Conservation (phyloP, 2,113 vertebrate genomes). For the Paramisgurnus dabryanus region DNA sequence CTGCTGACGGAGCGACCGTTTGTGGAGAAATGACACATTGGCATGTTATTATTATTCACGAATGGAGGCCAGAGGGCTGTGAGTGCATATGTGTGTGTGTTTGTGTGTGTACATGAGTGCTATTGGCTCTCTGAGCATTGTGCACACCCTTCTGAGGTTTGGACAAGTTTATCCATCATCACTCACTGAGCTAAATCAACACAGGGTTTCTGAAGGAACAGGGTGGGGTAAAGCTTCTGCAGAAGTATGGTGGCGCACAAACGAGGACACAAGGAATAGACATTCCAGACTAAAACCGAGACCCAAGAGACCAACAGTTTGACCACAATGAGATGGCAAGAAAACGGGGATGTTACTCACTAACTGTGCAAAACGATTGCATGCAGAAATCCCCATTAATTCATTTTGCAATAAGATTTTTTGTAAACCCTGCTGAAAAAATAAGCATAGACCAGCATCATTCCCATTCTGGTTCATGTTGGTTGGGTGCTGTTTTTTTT, state of each 20-base stretch:
- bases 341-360: neutral
- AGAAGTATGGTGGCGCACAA: neutral
- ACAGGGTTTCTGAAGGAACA: conserved; percentile 6
- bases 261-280: conserved; percentile 17
- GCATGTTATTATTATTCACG: conserved; percentile 3
- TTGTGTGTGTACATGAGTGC: neutral
- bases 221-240: neutral
- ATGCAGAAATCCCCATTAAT: no score
- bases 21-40: conserved; percentile 6
- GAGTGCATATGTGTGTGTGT: neutral
- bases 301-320: neutral
- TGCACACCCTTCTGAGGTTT: conserved; percentile 34
- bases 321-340: conserved; percentile 14
- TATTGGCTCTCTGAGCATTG: conserved; percentile 9
- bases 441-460: no score
- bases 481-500: no score
- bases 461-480: no score
- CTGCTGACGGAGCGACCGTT: neutral
- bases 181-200: conserved; percentile 18
- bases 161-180: conserved; percentile 41
- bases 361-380: no score
- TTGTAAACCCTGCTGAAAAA: no score
- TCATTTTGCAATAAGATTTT: no score
- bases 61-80: neutral
- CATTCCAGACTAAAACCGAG: neutral